Conservation (phyloP, 2,888 invertebrate species). For the Clanis bilineata region DNA sequence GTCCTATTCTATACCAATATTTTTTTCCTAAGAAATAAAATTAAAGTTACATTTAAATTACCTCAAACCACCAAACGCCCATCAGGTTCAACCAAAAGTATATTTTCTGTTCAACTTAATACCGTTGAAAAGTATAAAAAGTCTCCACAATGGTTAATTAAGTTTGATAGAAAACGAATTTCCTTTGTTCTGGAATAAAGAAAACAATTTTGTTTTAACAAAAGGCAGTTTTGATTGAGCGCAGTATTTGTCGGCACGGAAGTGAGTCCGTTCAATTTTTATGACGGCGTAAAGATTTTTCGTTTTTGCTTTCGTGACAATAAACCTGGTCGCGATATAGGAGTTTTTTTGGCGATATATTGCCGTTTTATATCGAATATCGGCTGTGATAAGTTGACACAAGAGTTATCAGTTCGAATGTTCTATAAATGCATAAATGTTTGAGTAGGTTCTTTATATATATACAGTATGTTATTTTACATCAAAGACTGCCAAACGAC, state of each 20-base stretch:
- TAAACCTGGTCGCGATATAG: neutral
- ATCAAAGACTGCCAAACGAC: no score
- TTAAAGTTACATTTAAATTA: no score
- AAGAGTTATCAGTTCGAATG: no score
- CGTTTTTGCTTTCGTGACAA: neutral
- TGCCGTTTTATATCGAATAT: neutral
- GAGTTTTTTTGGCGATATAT: neutral
- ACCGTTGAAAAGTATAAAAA: conserved; percentile 21
- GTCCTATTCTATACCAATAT: no score
- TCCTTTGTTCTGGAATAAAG: conserved; percentile 45
- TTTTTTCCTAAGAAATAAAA: no score
- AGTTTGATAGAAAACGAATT: conserved; percentile 46
- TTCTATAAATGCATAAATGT: no score
- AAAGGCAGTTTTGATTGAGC: conserved; percentile 38
- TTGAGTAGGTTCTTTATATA: no score
- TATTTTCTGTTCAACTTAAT: neutral
- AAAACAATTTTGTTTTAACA: conserved; percentile 36
- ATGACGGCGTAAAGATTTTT: conserved; percentile 10
- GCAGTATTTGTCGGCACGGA: conserved; percentile 29
- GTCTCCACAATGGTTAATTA: conserved; percentile 46
- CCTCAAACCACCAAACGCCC: no score
- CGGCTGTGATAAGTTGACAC: neutral
- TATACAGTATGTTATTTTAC: no score
- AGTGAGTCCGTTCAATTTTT: conserved; percentile 17
- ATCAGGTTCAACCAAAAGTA: neutral